Percentiles rank a stretch among this genome's conserved stretches.
Evolutionary conservation across 2,888 invertebrate genomes (phyloP).

Genomic region (Xylocampa areola): DNA sequence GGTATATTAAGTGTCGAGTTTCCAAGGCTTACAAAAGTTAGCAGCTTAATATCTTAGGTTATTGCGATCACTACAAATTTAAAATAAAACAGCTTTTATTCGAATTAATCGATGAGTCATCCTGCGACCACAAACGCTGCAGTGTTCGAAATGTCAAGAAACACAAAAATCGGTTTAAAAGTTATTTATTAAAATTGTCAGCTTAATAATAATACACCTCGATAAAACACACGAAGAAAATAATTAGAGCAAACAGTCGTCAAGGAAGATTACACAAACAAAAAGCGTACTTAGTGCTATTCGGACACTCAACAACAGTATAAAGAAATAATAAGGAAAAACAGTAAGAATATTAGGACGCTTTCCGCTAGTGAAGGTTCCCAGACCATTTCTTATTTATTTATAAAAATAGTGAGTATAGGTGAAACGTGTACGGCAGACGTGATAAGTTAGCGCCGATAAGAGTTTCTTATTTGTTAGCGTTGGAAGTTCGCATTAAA

Average conservation of each 20-base stretch:
- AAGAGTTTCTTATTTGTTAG: constrained; percentile 76
- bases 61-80: no score
- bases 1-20: no score
- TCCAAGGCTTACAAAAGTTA: no score
- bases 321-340: constrained; percentile 35
- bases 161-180: no score
- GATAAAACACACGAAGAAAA: not conserved
- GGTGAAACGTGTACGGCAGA: constrained; percentile 52
- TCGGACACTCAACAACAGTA: constrained; percentile 15
- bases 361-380: constrained; percentile 19
- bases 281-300: constrained; percentile 34
- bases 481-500: constrained; percentile 74
- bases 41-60: no score
- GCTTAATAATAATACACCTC: not conserved
- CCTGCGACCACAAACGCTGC: no score
- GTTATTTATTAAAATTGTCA: no score
- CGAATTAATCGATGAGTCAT: no score
- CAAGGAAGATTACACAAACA: constrained; percentile 8
- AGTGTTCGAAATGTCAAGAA: no score
- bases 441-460: constrained; percentile 67
- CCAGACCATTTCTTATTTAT: constrained; percentile 40
- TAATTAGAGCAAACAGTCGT: constrained; percentile 10
- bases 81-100: no score
- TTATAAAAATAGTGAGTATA: constrained; percentile 44
- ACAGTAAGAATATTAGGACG: constrained; percentile 23